These are phyloP conservation scores for Zoanthus gigantus DNA, from an alignment of 92 coral and sea anemone genomes.

Conservation along the genomic window DNA sequence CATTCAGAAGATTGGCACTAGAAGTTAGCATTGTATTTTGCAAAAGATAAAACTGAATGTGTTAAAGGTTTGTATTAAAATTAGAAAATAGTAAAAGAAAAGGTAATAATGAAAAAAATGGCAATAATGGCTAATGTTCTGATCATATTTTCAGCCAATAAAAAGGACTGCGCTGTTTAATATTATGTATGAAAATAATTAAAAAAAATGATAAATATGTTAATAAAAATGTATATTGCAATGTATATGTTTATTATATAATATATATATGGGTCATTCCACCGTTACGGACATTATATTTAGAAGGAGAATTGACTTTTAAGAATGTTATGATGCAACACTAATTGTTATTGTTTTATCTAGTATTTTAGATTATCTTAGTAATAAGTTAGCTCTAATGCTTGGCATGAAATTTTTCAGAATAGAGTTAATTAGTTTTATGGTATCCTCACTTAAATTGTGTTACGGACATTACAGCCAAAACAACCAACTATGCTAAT, in stretches of 20 bases:
- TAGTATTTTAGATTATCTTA: background rate
- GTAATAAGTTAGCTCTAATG: background rate
- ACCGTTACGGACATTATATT: constrained; percentile 2
- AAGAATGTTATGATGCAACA: background rate
- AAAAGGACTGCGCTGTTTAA: no score
- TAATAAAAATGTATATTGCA: no score
- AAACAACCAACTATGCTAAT: background rate
- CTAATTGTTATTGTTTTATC: background rate
- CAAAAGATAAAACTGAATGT: background rate
- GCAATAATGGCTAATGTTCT: background rate
- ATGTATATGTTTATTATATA: no score
- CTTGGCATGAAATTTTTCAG: background rate
- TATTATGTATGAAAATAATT: no score
- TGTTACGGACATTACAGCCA: background rate
- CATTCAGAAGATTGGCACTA: constrained; percentile 2
- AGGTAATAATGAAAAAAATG: background rate
- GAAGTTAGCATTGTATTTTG: background rate
- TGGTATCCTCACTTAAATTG: background rate
- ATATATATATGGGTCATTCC: background rate
- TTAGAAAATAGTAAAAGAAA: constrained; percentile 8
- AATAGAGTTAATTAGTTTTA: constrained; percentile 5
- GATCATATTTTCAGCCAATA: no score
- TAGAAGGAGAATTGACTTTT: background rate
- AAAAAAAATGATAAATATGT: no score
- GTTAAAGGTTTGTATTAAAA: background rate